Evolutionary conservation across 2,113 vertebrate genomes (phyloP).

Genomic region (Rallus limicola): DNA sequence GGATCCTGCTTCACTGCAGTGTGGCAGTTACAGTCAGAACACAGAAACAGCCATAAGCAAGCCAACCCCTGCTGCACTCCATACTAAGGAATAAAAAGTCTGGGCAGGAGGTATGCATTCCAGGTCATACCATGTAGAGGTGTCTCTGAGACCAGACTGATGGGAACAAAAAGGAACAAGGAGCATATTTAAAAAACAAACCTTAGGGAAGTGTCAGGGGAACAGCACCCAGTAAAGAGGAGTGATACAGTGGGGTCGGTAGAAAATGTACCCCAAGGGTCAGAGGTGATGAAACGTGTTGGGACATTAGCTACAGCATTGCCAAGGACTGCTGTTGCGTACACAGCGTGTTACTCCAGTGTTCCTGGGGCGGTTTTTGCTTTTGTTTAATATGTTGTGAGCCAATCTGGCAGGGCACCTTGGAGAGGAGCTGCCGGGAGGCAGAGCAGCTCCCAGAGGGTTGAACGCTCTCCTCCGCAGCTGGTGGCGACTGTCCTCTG

Average conservation of each 20-base stretch:
- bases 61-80: fast-evolving
- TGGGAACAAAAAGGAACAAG: not conserved
- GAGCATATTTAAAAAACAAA: not conserved
- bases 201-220: not conserved
- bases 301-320: not conserved
- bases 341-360: not conserved
- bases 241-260: fast-evolving
- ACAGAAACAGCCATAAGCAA: not conserved
- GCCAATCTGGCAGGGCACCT: not conserved
- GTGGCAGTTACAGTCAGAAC: not conserved
- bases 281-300: not conserved
- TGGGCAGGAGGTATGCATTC: fast-evolving
- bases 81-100: not conserved
- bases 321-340: not conserved
- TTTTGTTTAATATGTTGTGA: not conserved
- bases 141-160: not conserved
- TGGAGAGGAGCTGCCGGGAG: not conserved
- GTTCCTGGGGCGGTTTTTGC: not conserved
- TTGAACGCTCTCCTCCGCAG: not conserved
- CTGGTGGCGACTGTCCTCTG: not conserved
- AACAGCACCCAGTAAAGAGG: not conserved
- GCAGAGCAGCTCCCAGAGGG: not conserved
- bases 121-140: not conserved
- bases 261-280: not conserved
- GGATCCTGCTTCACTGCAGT: not conserved